Conservation (phyloP, 37 sponge, comb jelly and placozoan species). For the Mnemiopsis leidyi region DNA sequence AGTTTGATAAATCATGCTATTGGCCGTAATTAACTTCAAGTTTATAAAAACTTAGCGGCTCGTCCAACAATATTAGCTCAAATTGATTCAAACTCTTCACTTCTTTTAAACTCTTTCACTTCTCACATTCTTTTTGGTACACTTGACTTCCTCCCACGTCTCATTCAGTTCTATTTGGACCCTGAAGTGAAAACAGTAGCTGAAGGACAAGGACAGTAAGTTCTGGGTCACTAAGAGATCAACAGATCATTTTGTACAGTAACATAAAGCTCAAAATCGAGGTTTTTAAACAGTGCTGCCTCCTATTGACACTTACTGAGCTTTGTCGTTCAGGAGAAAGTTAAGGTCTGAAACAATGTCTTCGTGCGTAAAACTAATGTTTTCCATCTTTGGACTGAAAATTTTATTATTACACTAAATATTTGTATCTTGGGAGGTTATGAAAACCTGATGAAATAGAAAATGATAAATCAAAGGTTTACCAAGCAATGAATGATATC, state of each 20-base stretch:
- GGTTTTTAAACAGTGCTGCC: background rate
- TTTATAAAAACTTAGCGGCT: too few relatives aligned
- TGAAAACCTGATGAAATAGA: too few relatives aligned
- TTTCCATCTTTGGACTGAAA: constrained; percentile 52
- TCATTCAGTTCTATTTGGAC: constrained; percentile 56
- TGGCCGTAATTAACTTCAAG: too few relatives aligned
- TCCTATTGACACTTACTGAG: constrained; percentile 4
- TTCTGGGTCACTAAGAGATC: too few relatives aligned
- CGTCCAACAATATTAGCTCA: too few relatives aligned
- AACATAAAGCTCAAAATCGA: too few relatives aligned
- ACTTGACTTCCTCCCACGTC: constrained; percentile 57
- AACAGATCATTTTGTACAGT: too few relatives aligned
- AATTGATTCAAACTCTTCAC: background rate
- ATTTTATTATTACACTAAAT: background rate
- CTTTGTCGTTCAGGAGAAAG: constrained; percentile 62
- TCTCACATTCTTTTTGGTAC: constrained; percentile 60
- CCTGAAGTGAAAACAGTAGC: too few relatives aligned
- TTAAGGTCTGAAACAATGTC: constrained; percentile 61
- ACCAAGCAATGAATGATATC: too few relatives aligned
- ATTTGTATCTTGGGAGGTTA: background rate
- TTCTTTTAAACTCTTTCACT: background rate
- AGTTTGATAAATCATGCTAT: too few relatives aligned
- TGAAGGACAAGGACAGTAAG: too few relatives aligned
- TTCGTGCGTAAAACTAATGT: constrained; percentile 61
- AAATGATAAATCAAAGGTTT: too few relatives aligned